A percentile compares a stretch with the other conserved stretches of the same genome.
phyloP scores from a whole-genome alignment of 2,888 invertebrate genomes.

The Imbricaverruca yamaguchii region DNA sequence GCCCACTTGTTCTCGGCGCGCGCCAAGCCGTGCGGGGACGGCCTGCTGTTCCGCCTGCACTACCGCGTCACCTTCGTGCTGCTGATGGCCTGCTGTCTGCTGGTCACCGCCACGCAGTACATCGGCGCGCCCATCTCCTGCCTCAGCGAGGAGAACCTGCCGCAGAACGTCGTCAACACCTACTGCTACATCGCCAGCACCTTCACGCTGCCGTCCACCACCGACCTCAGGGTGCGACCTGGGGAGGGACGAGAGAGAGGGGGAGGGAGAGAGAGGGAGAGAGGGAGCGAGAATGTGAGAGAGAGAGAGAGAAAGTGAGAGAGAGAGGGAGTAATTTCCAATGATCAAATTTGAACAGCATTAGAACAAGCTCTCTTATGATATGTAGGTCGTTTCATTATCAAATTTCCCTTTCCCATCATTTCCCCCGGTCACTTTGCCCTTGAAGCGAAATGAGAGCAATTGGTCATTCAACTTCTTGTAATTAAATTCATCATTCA shows the following conservation, averaged over 20 bases:
- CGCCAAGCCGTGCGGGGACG: constrained; percentile 29
- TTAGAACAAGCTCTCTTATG: too few relatives aligned
- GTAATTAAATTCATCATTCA: too few relatives aligned
- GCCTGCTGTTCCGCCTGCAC: constrained; percentile 31
- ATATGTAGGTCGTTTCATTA: too few relatives aligned
- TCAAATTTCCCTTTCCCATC: too few relatives aligned
- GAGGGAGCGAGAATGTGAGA: not conserved
- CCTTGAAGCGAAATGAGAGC: too few relatives aligned
- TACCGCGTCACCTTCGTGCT: constrained; percentile 31
- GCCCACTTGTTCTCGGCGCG: constrained; percentile 10
- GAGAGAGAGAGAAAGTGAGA: not conserved
- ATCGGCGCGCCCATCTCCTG: constrained; percentile 32
- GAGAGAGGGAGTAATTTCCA: not conserved
- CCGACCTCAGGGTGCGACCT: not conserved
- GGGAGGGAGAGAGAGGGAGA: not conserved
- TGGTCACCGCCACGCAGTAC: constrained; percentile 32
- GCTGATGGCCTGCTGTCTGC: constrained; percentile 29
- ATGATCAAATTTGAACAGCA: too few relatives aligned
- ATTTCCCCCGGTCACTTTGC: too few relatives aligned
- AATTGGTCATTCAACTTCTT: too few relatives aligned
- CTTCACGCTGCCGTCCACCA: constrained; percentile 26
- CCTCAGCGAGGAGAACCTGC: constrained; percentile 26
- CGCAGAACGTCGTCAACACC: constrained; percentile 32
- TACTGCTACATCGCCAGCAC: constrained; percentile 33
- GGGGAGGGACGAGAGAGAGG: not conserved